Conservation (phyloP, 2,888 invertebrate species). For the Gryllus longicercus region DNA sequence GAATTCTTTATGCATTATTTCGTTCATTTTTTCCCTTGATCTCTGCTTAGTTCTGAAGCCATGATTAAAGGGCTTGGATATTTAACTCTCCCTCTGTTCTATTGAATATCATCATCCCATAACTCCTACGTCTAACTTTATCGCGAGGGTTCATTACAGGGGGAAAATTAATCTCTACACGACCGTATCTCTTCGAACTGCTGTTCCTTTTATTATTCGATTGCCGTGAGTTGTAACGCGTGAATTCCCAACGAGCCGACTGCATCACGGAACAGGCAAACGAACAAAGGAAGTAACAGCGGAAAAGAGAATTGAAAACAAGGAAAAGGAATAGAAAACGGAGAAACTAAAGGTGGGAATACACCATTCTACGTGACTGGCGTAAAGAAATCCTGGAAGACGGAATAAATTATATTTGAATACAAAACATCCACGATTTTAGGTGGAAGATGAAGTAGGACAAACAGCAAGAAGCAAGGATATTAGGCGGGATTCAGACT, state of each 20-base stretch:
- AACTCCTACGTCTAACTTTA: not conserved
- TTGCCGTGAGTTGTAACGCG: too few species aligned
- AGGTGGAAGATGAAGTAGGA: too few species aligned
- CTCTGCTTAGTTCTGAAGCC: not conserved
- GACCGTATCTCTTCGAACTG: too few species aligned
- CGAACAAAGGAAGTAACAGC: not conserved
- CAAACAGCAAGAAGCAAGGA: too few species aligned
- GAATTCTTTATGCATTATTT: constrained; percentile 3
- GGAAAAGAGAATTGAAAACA: not conserved
- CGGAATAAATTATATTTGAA: too few species aligned
- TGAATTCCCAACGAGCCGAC: too few species aligned
- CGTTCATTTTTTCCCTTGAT: not conserved
- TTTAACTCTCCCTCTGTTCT: not conserved
- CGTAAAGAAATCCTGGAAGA: too few species aligned
- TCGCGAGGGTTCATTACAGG: not conserved
- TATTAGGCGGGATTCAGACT: too few species aligned
- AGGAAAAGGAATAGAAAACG: not conserved
- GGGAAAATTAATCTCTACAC: not conserved
- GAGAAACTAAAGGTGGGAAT: not conserved
- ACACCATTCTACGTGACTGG: not conserved
- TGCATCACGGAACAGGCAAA: too few species aligned
- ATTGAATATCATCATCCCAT: not conserved
- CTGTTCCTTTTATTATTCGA: too few species aligned
- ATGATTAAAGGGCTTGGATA: not conserved
- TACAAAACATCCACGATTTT: too few species aligned